phyloP scores from a whole-genome alignment of 2,113 vertebrate species.

The Pluvianellus socialis region DNA sequence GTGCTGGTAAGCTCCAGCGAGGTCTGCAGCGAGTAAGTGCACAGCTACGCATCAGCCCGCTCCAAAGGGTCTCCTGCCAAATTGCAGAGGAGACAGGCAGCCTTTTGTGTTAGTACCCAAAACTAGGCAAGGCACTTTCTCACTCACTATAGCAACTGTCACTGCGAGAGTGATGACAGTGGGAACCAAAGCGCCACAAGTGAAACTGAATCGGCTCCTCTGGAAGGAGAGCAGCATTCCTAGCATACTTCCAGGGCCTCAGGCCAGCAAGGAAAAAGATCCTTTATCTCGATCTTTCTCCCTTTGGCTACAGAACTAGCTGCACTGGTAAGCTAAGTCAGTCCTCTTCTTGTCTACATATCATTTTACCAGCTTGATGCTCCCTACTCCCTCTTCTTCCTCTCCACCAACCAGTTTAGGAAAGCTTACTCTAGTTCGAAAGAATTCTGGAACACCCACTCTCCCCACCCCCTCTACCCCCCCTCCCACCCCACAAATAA shows the following conservation, averaged over 20 bases:
- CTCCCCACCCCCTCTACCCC: too few species aligned
- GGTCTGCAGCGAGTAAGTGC: background rate
- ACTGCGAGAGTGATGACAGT: slow-evolving; percentile 62
- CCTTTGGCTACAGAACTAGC: slow-evolving; percentile 34
- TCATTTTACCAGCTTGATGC: background rate
- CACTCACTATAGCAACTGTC: slow-evolving; percentile 72
- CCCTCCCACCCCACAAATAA: background rate
- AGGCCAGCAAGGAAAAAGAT: slow-evolving; percentile 23
- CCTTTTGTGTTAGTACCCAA: slow-evolving; percentile 60
- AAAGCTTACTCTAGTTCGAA: background rate
- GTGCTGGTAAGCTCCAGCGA: background rate
- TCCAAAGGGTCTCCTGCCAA: slow-evolving; percentile 53
- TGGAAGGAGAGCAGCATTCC: slow-evolving; percentile 71
- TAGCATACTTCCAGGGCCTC: slow-evolving; percentile 63
- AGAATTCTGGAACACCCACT: background rate
- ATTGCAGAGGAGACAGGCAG: slow-evolving; percentile 60
- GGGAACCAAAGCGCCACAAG: slow-evolving; percentile 50
- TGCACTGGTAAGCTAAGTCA: background rate
- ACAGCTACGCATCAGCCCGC: slow-evolving; percentile 42
- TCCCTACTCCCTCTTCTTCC: background rate
- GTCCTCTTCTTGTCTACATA: background rate
- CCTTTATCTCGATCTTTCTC: slow-evolving; percentile 14
- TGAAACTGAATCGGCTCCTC: slow-evolving; percentile 65
- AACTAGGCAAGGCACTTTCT: slow-evolving; percentile 55
- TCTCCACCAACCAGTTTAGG: background rate